Conservation (phyloP, 2,113 vertebrate genomes). For the Centrocercus urophasianus region DNA sequence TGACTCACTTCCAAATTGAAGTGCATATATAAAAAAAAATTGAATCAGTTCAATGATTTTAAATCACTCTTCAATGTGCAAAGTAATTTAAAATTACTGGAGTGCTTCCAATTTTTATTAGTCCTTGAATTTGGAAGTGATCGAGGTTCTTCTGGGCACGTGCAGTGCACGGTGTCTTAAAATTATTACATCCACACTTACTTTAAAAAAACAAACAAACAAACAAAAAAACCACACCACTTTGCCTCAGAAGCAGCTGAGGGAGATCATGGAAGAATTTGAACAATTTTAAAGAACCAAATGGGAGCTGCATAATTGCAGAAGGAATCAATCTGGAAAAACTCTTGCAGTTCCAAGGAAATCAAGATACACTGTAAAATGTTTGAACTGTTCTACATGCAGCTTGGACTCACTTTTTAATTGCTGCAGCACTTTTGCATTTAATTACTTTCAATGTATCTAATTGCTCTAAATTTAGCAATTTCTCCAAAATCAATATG, state of each 20-base stretch:
- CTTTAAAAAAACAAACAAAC: background rate
- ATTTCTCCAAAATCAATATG: constrained; percentile 58
- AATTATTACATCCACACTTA: constrained; percentile 57
- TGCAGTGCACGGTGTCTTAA: constrained; percentile 76
- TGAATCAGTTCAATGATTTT: constrained; percentile 83
- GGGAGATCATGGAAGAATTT: background rate
- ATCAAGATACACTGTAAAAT: constrained; percentile 3
- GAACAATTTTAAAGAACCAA: background rate
- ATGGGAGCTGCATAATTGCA: background rate
- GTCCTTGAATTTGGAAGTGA: constrained; percentile 83
- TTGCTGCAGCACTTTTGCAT: constrained; percentile 52
- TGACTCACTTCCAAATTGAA: constrained; percentile 82
- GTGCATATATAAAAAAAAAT: constrained; percentile 78
- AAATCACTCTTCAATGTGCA: constrained; percentile 83
- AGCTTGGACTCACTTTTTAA: constrained; percentile 32
- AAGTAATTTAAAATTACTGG: constrained; percentile 86
- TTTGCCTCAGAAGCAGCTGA: constrained; percentile 41
- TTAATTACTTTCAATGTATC: constrained; percentile 56
- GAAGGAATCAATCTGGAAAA: background rate
- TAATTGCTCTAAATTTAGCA: constrained; percentile 68
- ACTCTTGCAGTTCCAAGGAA: background rate
- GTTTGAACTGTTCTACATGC: constrained; percentile 11
- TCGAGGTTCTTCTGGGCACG: constrained; percentile 77
- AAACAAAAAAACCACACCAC: background rate
- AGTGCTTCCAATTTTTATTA: constrained; percentile 86